phyloP scores from a whole-genome alignment of 2,888 invertebrate genomes.

The Hermaeophaga mercurialis region DNA sequence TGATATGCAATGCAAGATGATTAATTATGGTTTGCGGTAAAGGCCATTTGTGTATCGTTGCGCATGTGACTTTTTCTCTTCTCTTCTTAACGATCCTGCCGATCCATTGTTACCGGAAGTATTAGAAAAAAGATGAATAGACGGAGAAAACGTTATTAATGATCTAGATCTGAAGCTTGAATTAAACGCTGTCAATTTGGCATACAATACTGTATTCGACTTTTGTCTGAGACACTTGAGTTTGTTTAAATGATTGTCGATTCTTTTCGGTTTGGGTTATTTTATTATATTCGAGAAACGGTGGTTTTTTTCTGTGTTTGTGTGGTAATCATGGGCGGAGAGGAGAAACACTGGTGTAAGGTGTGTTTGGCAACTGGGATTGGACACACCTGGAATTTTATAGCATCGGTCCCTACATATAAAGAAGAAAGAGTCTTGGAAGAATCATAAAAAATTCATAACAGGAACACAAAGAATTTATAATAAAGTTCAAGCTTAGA shows the following conservation, averaged over 20 bases:
- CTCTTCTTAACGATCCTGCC: slow-evolving; percentile 49
- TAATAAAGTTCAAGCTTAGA: no score
- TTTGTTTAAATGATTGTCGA: slow-evolving; percentile 32
- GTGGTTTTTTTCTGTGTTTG: slow-evolving; percentile 6
- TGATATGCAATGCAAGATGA: slow-evolving; percentile 57
- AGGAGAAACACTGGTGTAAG: not conserved
- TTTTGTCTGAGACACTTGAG: slow-evolving; percentile 30
- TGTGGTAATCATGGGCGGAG: not conserved
- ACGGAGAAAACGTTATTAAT: slow-evolving; percentile 54
- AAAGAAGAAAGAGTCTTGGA: no score
- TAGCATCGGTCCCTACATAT: no score
- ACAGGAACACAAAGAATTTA: no score
- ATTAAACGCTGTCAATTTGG: slow-evolving; percentile 44
- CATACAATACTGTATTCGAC: slow-evolving; percentile 27
- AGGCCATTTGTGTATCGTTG: slow-evolving; percentile 47
- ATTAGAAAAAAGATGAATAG: slow-evolving; percentile 51
- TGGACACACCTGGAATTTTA: not conserved
- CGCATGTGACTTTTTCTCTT: slow-evolving; percentile 46
- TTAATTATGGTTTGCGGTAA: slow-evolving; percentile 56
- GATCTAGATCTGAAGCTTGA: slow-evolving; percentile 53
- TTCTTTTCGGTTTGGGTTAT: slow-evolving; percentile 20
- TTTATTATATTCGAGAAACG: slow-evolving; percentile 5
- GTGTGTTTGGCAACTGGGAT: not conserved
- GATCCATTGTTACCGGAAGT: slow-evolving; percentile 51
- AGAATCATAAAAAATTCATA: no score